Evolutionary conservation across 2,888 invertebrate genomes (phyloP), one percentile per base, ranked within the genome.

Genomic region (Iphiclides podalirius): DNA sequence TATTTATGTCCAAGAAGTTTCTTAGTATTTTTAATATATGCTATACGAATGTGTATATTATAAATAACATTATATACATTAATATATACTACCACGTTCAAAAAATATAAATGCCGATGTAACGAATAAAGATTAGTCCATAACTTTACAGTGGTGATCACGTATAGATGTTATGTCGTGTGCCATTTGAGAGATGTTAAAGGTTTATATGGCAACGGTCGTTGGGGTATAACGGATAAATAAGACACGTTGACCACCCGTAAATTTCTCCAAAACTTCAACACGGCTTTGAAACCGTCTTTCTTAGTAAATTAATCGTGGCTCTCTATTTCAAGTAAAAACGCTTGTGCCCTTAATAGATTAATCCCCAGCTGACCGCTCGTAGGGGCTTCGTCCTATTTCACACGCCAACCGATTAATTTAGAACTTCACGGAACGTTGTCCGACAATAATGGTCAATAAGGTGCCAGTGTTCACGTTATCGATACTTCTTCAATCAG

Each of bases 401-500:
- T 7, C 7, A 43, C 35, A 23, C n/a, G n/a, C 13, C 11, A 33
- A n/a, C 2, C 9, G 7, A 13, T 31, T 52, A 34, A 12, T 58
- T 16, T 42, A 11, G 2, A n/a, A 8, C 15, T 44, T 36, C 42
- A 20, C 38, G 35, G 40, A 51, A 48, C 49, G 47, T 55, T 54
- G 46, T 61, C 63, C 66, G 67, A 77, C 70, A 72, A 69, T 76
- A 75, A 75, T 65, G 60, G 60, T 63, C 70, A 65, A 61, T 57
- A 67, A 71, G 75, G 75, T 82, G 83, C 76, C 80, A 76, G 77
- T 77, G 79, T 75, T 75, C 54, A 58, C 64, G 63, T 58, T 61
- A 47, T 60, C 64, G 63, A 58, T 61, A 47, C 60, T 61, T 61
- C 54, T 53, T 66, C 63, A 67, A 54, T 64, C 57, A 53, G 51